Evolutionary conservation across 2,888 invertebrate species (phyloP).

Genomic region (Nudaria mundana): DNA sequence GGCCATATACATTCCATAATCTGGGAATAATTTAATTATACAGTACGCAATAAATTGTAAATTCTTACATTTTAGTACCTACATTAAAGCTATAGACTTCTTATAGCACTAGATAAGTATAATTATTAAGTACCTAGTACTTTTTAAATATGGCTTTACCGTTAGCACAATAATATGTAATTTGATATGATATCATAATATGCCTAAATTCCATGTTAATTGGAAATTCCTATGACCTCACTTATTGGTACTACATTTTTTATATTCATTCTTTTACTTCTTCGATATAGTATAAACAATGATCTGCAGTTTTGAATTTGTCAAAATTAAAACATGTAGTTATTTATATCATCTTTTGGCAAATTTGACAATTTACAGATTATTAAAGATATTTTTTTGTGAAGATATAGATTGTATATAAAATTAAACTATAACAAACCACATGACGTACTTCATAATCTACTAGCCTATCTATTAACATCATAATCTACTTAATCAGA

Average conservation of each 20-base stretch:
- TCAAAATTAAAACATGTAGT: too few species aligned
- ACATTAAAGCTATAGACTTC: conserved; percentile 51
- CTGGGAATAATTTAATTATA: conserved; percentile 31
- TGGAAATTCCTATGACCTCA: too few species aligned
- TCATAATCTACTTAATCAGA: conserved; percentile 48
- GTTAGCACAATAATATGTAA: conserved; percentile 23
- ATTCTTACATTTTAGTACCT: too few species aligned
- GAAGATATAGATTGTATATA: conserved; percentile 14
- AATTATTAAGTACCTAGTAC: conserved; percentile 28
- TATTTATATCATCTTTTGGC: too few species aligned
- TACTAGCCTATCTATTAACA: conserved; percentile 76
- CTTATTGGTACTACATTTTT: too few species aligned
- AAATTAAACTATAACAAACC: conserved; percentile 16
- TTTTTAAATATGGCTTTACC: conserved; percentile 22
- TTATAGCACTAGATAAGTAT: conserved; percentile 43
- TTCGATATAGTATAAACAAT: too few species aligned
- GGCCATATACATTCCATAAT: conserved; percentile 46
- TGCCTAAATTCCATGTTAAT: conserved; percentile 39
- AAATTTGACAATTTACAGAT: too few species aligned
- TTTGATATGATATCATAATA: conserved; percentile 47
- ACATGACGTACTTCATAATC: too few species aligned
- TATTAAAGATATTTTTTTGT: too few species aligned
- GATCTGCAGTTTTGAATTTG: too few species aligned
- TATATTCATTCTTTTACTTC: too few species aligned
- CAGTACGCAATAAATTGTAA: conserved; percentile 30